phyloP scores from a whole-genome alignment of 2,888 invertebrate species.

The Sminthurides aquaticus region DNA sequence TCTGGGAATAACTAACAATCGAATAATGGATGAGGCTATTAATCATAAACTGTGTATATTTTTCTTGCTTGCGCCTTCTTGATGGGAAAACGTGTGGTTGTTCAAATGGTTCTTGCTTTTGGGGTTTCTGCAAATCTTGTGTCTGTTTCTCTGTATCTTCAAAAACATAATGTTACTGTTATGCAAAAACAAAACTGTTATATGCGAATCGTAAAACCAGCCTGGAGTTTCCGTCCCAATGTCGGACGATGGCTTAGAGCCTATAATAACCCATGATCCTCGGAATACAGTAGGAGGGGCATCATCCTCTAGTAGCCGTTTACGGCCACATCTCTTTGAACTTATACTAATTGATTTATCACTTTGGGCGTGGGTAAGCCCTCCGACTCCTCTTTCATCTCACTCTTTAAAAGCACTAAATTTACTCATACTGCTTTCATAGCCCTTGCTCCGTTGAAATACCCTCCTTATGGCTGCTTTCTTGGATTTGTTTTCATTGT shows the following conservation, averaged over 20 bases:
- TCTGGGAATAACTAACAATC: too few relatives aligned
- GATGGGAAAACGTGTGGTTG: too few relatives aligned
- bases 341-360: slow-evolving; percentile 18
- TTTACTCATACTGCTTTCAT: too few relatives aligned
- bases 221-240: slow-evolving; percentile 39
- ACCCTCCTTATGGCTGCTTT: too few relatives aligned
- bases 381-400: neutral
- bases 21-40: neutral
- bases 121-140: neutral
- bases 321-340: slow-evolving; percentile 20
- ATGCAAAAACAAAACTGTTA: too few relatives aligned
- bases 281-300: slow-evolving; percentile 29
- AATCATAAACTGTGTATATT: neutral
- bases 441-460: too few relatives aligned
- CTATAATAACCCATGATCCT: slow-evolving; percentile 35
- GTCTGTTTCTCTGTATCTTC: too few relatives aligned
- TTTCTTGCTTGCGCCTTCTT: neutral
- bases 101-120: neutral
- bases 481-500: too few relatives aligned
- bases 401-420: neutral
- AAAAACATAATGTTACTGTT: too few relatives aligned
- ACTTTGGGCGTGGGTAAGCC: slow-evolving; percentile 19
- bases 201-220: too few relatives aligned
- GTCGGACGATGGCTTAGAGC: slow-evolving; percentile 35
- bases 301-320: slow-evolving; percentile 24